These are phyloP conservation scores for Plagiodera versicolora DNA, from an alignment of 2,888 invertebrate genomes.

Conservation along the genomic window DNA sequence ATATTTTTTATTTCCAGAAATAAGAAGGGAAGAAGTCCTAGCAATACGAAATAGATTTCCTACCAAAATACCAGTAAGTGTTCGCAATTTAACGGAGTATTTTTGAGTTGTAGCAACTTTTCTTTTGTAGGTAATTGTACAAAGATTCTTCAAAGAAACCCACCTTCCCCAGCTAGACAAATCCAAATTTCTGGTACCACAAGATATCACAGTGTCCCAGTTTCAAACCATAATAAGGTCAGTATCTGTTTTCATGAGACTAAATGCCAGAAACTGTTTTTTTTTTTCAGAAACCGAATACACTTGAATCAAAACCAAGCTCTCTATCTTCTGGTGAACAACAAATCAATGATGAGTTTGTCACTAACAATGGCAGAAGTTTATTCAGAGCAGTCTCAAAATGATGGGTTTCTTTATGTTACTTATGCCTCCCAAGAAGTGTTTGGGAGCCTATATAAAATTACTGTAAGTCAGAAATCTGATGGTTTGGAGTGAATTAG, in stretches of 20 bases:
- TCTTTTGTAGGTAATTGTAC: constrained; percentile 73
- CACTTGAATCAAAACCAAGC: constrained; percentile 69
- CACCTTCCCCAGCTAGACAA: constrained; percentile 78
- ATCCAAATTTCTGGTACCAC: constrained; percentile 85
- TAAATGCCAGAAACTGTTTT: constrained; percentile 2
- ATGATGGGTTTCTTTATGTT: constrained; percentile 86
- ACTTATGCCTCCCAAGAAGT: constrained; percentile 90
- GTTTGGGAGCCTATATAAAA: constrained; percentile 62
- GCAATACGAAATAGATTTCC: constrained; percentile 79
- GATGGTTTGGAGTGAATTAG: neutral
- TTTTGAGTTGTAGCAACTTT: neutral
- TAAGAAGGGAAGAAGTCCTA: constrained; percentile 74
- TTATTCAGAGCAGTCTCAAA: constrained; percentile 73
- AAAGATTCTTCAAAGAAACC: constrained; percentile 77
- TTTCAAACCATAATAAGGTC: constrained; percentile 85
- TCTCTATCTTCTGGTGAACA: constrained; percentile 80
- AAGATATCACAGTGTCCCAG: constrained; percentile 87
- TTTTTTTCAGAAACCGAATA: constrained; percentile 56
- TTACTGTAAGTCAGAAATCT: constrained; percentile 7
- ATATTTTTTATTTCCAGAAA: constrained; percentile 56
- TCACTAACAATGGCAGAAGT: constrained; percentile 81
- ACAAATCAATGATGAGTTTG: constrained; percentile 79
- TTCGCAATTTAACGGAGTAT: neutral
- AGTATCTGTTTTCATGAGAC: too few relatives aligned
- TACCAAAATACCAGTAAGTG: constrained; percentile 77